These are phyloP conservation scores for Cossypha niveicapilla DNA, from an alignment of 2,797 vertebrate species.

Conservation along the genomic window DNA sequence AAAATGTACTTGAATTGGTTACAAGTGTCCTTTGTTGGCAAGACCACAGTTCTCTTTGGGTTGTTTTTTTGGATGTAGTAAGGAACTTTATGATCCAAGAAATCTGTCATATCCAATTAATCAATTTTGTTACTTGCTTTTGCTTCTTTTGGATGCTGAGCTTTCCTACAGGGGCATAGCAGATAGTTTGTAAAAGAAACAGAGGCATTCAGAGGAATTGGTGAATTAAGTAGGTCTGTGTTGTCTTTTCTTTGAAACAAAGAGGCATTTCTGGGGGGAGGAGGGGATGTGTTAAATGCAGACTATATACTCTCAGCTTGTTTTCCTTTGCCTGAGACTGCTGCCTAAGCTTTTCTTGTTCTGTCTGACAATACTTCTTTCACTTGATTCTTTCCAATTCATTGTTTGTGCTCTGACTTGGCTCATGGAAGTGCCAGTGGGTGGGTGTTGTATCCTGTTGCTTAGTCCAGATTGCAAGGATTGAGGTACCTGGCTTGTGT, in stretches of 20 bases:
- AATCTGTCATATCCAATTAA: not conserved
- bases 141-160: not conserved
- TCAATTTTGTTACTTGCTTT: not conserved
- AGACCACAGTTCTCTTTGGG: not conserved
- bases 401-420: conserved; percentile 31
- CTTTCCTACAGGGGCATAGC: not conserved
- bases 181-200: conserved; percentile 34
- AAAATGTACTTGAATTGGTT: not conserved
- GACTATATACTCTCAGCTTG: conserved; percentile 22
- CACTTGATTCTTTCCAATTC: conserved; percentile 23
- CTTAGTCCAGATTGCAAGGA: not conserved
- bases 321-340: conserved; percentile 33
- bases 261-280: not conserved
- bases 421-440: not conserved
- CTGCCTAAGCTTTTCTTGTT: conserved; percentile 37
- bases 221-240: conserved; percentile 33
- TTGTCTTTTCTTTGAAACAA: conserved; percentile 17
- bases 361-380: conserved; percentile 37
- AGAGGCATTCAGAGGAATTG: conserved; percentile 27
- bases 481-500: not conserved
- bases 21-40: not conserved
- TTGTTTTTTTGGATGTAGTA: not conserved
- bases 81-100: not conserved
- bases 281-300: not conserved
- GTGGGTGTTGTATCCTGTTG: conserved; percentile 8